phyloP scores from a whole-genome alignment of 2,888 invertebrate species.

The Coecobrya sp. region DNA sequence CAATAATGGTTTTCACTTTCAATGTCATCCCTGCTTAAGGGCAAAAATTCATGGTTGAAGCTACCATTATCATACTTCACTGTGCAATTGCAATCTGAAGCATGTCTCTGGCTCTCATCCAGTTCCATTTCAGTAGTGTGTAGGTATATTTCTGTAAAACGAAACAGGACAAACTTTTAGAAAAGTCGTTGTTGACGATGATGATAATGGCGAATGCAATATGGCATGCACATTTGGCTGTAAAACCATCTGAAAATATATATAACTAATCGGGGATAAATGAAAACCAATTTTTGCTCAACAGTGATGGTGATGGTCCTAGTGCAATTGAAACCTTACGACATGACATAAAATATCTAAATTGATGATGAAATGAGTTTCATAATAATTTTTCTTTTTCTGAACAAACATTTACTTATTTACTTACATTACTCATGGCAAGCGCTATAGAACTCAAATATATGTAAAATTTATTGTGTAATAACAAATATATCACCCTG shows the following conservation, averaged over 20 bases:
- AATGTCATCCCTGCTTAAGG: constrained; percentile 55
- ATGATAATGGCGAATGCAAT: constrained; percentile 32
- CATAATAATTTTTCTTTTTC: constrained; percentile 20
- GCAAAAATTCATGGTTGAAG: constrained; percentile 11
- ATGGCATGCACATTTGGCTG: neutral
- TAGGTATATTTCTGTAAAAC: neutral
- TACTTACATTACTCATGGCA: constrained; percentile 13
- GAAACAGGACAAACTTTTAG: constrained; percentile 5
- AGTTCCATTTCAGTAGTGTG: constrained; percentile 6
- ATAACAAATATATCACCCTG: constrained; percentile 45
- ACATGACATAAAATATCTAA: neutral
- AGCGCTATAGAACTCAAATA: constrained; percentile 18
- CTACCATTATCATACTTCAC: constrained; percentile 9
- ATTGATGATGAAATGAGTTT: constrained; percentile 33
- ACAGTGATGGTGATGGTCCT: neutral
- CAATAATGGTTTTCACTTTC: constrained; percentile 64
- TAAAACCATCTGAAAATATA: neutral
- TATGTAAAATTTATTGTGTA: constrained; percentile 44
- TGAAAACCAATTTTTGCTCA: neutral
- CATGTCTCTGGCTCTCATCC: constrained; percentile 39
- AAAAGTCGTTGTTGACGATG: neutral
- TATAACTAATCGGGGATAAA: neutral
- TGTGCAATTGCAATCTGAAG: constrained; percentile 43
- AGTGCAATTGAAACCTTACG: neutral
- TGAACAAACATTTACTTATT: constrained; percentile 41